These are phyloP conservation scores for Baccha elongata DNA, from an alignment of 2,888 invertebrate species.

Conservation along the genomic window DNA sequence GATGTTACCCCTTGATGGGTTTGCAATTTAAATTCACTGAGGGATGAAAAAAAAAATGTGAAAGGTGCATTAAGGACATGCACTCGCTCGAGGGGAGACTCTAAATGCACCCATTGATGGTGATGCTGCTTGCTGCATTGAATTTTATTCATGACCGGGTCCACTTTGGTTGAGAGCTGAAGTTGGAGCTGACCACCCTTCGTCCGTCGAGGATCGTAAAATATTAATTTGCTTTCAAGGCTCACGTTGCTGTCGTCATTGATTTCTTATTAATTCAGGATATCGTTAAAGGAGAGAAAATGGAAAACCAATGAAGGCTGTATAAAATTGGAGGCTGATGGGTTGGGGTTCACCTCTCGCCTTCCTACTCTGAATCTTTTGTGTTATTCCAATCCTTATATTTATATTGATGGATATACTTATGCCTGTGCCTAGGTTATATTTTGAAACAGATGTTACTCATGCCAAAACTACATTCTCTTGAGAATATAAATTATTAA, in stretches of 20 bases:
- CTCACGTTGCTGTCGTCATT: slow-evolving; percentile 69
- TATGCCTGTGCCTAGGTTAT: slow-evolving; percentile 1
- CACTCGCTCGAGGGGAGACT: neutral
- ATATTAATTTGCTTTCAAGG: slow-evolving; percentile 73
- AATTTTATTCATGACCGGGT: slow-evolving; percentile 37
- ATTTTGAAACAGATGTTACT: slow-evolving; percentile 59
- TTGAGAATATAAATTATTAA: slow-evolving; percentile 68
- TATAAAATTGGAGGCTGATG: neutral
- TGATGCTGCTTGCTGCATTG: neutral
- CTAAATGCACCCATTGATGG: slow-evolving; percentile 1
- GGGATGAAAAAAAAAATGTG: slow-evolving; percentile 54
- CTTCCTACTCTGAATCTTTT: slow-evolving; percentile 2
- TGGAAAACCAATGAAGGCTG: slow-evolving; percentile 58
- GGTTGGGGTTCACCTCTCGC: neutral
- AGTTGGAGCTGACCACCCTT: neutral
- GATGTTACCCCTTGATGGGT: slow-evolving; percentile 4
- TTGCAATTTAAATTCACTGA: slow-evolving; percentile 53
- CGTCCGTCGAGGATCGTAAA: slow-evolving; percentile 28
- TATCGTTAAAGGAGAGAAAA: slow-evolving; percentile 35
- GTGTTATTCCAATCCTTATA: slow-evolving; percentile 57
- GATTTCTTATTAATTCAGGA: slow-evolving; percentile 70
- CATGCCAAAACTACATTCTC: slow-evolving; percentile 46
- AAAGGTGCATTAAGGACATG: slow-evolving; percentile 68
- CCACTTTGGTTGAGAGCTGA: neutral
- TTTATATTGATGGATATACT: neutral